Evolutionary conservation across 2,888 invertebrate species (phyloP), one percentile per base, ranked within the genome.

Genomic region (Alloplasta piceator): DNA sequence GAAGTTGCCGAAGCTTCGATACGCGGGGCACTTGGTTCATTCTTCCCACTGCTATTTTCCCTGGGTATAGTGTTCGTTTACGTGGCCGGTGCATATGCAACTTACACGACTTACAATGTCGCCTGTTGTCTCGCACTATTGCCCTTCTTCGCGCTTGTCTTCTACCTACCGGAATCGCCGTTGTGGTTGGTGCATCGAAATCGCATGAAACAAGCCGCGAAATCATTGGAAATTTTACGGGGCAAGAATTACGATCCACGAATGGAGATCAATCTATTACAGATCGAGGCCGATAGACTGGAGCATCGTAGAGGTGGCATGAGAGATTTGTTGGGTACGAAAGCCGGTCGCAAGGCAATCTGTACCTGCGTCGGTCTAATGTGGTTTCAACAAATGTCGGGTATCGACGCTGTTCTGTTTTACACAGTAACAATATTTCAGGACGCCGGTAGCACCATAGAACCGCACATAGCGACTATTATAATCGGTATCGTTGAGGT

Each of bases 401-500:
- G 93, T 3, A 91, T 93, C 55, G 93, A 93, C 80, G 92, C 93
- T 0, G 91, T 93, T 1, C 89, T 93, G 9, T 93, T 93, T 77
- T 93, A 92, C 83, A 90, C 92, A 0, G 90, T 90, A 0, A 82
- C 85, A n/a, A 93, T 93, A 64, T 92, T 93, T 82, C 68, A 90
- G 63, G 90, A 90, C 12, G 91, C 93, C n/a, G 92, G 91, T 0
- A 91, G 91, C 52, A 87, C 90, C 6, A 85, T 92, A 41, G 89
- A 91, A 87, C 90, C 93, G 1, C 88, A 90, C 41, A 39, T 89
- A 1, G 93, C 93, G 4, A 92, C 94, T 1, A 93, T 94, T 7
- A 88, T 93, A n/a, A 92, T 94, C 46, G 94, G 94, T 0, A 79
- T 92, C 0, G 93, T 94, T 2, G 94, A 94, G 85, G 90, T 92